Conservation (phyloP, 1,140 invertebrate species). For the Drosophila navojoa region DNA sequence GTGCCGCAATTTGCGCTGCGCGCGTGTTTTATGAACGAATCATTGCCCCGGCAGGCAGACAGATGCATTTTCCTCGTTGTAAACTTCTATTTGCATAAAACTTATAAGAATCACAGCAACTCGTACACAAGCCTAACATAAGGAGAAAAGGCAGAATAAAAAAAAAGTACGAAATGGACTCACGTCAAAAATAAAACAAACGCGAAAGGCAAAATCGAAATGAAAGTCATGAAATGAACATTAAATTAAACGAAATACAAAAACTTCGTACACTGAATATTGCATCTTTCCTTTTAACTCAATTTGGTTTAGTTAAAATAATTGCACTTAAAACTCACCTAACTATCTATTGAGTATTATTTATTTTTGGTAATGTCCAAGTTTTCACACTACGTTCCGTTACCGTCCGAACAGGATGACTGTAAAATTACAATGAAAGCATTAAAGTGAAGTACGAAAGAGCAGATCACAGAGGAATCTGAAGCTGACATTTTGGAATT, state of each 20-base stretch:
- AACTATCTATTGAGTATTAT: neutral
- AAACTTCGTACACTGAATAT: too few relatives aligned
- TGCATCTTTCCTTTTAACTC: neutral
- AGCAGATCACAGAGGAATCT: neutral
- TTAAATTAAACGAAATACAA: too few relatives aligned
- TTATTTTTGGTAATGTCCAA: neutral
- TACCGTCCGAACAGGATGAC: neutral
- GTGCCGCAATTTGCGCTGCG: neutral
- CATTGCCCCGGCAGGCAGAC: too few relatives aligned
- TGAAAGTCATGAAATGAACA: too few relatives aligned
- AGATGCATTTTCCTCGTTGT: too few relatives aligned
- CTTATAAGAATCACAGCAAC: too few relatives aligned
- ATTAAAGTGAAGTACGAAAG: neutral
- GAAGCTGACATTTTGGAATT: neutral
- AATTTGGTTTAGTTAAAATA: neutral
- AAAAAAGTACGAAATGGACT: too few relatives aligned
- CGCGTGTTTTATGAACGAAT: neutral
- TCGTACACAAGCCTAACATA: too few relatives aligned
- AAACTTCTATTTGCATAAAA: neutral
- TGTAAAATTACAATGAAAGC: slow-evolving; percentile 2
- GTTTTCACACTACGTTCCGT: neutral
- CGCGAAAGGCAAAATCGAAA: too few relatives aligned
- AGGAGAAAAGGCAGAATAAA: too few relatives aligned
- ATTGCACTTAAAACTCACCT: neutral
- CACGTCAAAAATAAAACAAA: too few relatives aligned